These are phyloP conservation scores for Drosophila borealis DNA, from an alignment of 2,888 invertebrate genomes.

Conservation along the genomic window DNA sequence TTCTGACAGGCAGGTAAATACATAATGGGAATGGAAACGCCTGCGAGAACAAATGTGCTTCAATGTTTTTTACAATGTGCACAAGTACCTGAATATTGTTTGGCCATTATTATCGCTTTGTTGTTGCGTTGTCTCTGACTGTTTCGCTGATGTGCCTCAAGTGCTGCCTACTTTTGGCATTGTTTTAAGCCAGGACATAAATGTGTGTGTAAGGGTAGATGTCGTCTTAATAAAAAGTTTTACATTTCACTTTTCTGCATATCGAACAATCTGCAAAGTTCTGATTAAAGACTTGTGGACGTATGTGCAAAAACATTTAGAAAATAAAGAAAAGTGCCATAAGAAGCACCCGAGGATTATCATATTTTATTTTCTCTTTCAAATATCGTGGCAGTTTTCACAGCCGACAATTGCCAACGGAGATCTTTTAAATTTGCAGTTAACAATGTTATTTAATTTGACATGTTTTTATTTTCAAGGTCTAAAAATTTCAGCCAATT, in stretches of 20 bases:
- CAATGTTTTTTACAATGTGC: slow-evolving; percentile 49
- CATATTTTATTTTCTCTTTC: slow-evolving; percentile 3
- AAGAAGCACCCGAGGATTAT: slow-evolving; percentile 40
- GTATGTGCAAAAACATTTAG: slow-evolving; percentile 77
- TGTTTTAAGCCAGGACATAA: not conserved
- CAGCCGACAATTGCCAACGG: slow-evolving; percentile 58
- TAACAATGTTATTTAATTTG: slow-evolving; percentile 41
- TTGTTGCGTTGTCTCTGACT: slow-evolving; percentile 19
- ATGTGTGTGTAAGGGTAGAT: slow-evolving; percentile 17
- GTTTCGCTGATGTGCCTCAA: slow-evolving; percentile 41
- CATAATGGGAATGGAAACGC: slow-evolving; percentile 39
- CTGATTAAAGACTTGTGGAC: slow-evolving; percentile 73
- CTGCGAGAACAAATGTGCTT: slow-evolving; percentile 32
- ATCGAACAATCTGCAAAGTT: slow-evolving; percentile 64
- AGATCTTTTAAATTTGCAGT: slow-evolving; percentile 60
- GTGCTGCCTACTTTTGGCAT: slow-evolving; percentile 41
- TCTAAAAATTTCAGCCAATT: slow-evolving; percentile 5
- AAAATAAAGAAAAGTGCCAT: slow-evolving; percentile 52
- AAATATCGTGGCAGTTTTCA: slow-evolving; percentile 51
- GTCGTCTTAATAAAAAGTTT: slow-evolving; percentile 60
- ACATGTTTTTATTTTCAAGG: slow-evolving; percentile 29
- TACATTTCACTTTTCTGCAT: slow-evolving; percentile 75
- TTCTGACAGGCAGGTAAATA: slow-evolving; percentile 31
- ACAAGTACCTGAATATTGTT: slow-evolving; percentile 55
- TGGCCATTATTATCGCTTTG: slow-evolving; percentile 26